Evolutionary conservation across 2,797 vertebrate genomes (phyloP).

Genomic region (Myiotriccus ornatus): DNA sequence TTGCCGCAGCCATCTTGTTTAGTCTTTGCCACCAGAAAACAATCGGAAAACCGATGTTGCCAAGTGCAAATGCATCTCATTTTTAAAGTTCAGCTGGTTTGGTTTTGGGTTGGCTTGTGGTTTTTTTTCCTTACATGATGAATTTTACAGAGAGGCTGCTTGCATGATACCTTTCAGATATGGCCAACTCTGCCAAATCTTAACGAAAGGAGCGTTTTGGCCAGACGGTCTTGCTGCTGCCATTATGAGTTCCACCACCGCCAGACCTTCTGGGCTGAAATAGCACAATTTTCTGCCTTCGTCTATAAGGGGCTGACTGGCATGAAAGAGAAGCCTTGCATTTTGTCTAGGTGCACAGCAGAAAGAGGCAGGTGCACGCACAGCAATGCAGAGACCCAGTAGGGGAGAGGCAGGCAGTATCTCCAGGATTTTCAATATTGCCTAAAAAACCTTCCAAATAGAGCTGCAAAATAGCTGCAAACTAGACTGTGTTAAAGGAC

Average conservation of each 20-base stretch:
- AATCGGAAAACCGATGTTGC: conserved; percentile 22
- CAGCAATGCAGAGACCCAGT: not conserved
- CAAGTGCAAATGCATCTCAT: conserved; percentile 48
- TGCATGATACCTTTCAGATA: conserved; percentile 19
- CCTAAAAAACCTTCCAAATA: not conserved
- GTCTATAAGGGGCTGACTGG: not conserved
- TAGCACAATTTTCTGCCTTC: not conserved
- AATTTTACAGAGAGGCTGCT: not conserved
- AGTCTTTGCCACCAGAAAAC: conserved; percentile 44
- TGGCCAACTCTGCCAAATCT: not conserved
- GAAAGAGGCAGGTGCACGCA: not conserved
- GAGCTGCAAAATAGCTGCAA: not conserved
- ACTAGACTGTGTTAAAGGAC: not conserved
- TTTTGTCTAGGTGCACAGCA: not conserved
- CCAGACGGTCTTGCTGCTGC: not conserved
- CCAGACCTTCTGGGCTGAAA: not conserved
- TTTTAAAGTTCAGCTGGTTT: conserved; percentile 34
- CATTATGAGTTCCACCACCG: not conserved
- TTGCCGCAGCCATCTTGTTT: conserved; percentile 43
- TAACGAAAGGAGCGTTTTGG: not conserved
- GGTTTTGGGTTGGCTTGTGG: too few species aligned
- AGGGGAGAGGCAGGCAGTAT: not conserved
- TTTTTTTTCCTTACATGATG: not conserved
- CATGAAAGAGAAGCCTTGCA: not conserved
- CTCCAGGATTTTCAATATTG: not conserved